These are phyloP conservation scores for Drosophila nannoptera DNA, from an alignment of 1,140 invertebrate species.

Conservation along the genomic window DNA sequence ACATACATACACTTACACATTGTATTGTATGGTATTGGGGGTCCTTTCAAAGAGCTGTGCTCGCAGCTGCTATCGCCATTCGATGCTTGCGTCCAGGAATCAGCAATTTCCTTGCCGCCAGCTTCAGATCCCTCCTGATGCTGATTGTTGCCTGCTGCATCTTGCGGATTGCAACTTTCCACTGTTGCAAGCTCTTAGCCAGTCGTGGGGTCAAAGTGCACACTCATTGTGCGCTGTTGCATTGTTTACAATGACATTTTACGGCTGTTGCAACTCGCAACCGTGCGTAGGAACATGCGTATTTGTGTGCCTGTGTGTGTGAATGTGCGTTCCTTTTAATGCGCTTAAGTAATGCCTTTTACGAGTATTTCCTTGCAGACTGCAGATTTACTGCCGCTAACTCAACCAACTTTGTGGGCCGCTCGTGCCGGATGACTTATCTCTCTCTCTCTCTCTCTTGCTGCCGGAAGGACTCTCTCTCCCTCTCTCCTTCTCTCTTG, in stretches of 20 bases:
- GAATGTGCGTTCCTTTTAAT: slow-evolving; percentile 47
- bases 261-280: slow-evolving; percentile 42
- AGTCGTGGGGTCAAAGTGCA: slow-evolving; percentile 38
- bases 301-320: slow-evolving; percentile 22
- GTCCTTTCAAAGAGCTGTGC: not conserved
- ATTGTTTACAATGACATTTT: slow-evolving; percentile 57
- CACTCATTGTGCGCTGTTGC: slow-evolving; percentile 39
- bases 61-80: not conserved
- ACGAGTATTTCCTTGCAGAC: slow-evolving; percentile 51
- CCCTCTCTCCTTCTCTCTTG: slow-evolving; percentile 26
- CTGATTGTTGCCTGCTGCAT: slow-evolving; percentile 3
- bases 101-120: slow-evolving; percentile 6
- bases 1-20: slow-evolving; percentile 7
- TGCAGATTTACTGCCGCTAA: slow-evolving; percentile 57
- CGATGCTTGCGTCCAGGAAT: not conserved
- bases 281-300: not conserved
- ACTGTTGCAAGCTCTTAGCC: slow-evolving; percentile 18
- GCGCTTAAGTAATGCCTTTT: slow-evolving; percentile 60
- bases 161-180: slow-evolving; percentile 8
- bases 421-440: slow-evolving; percentile 35
- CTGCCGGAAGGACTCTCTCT: not conserved
- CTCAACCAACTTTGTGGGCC: slow-evolving; percentile 38
- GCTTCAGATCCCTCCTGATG: not conserved
- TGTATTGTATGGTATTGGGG: slow-evolving; percentile 4
- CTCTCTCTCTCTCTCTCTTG: slow-evolving; percentile 22